Evolutionary conservation across 2,113 vertebrate species (phyloP), one percentile per base, ranked within the genome.

Genomic region (Leucopsar rothschildi): DNA sequence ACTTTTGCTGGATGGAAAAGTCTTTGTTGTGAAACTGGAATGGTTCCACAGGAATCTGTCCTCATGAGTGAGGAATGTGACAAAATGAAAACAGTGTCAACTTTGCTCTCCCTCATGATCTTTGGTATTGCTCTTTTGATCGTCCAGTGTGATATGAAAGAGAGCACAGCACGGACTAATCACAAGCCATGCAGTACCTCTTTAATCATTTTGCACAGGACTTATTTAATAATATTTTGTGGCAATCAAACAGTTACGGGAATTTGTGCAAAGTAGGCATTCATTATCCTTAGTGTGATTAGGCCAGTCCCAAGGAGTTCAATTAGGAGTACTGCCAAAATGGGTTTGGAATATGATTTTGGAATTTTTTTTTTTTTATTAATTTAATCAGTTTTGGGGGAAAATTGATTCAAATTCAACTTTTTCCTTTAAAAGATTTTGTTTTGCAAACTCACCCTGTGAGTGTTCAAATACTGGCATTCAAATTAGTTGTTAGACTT

Each of bases 21-120:
- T 44, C 88, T 95, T 93, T 96, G 86, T 82, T 95, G 85, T 83
- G 90, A 71, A 95, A 72, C 65, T 86, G 90, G 85, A 94, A 84
- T 63, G 40, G n/a, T 76, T 93, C 75, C 85, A 68, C 60, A 81
- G 56, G 52, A 95, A 88, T 95, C 79, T 95, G 92, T 86, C 68
- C 79, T 94, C 90, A 88, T 88, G 79, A 65, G 71, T 39, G 49
- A 92, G 64, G 94, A 97, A 93, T 93, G 79, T 90, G 92, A 78
- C 88, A 73, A 73, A 96, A 88, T 33, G 14, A 72, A 85, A 87
- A 13, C 35, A 79, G 17, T 53, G 79, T 92, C 55, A 95, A n/a
- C 56, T 97, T 90, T 80, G 68, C 44, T 93, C 87, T 95, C 82
- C 15, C 60, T 90, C 52, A 35, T 77, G 27, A 35, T 63, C 78